Evolutionary conservation across 2,888 invertebrate genomes (phyloP).

Genomic region (Blera fallax): DNA sequence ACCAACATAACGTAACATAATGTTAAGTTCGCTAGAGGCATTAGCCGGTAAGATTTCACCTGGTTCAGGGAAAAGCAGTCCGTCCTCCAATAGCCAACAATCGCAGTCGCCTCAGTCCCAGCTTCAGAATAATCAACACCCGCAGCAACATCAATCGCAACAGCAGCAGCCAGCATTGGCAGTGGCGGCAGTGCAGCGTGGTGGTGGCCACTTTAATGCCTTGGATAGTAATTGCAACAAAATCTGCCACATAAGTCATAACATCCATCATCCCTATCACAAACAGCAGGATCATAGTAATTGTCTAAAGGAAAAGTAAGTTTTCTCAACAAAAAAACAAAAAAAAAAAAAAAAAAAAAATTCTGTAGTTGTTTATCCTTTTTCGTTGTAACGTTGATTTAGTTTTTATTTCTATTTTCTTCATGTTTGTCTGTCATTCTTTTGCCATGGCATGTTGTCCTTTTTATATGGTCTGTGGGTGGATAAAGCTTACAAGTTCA

Average conservation of each 20-base stretch:
- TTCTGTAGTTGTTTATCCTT: slow-evolving; percentile 28
- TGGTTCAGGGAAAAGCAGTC: slow-evolving; percentile 83
- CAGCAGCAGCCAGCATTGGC: slow-evolving; percentile 76
- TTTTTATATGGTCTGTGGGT: slow-evolving; percentile 5
- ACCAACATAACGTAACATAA: slow-evolving; percentile 81
- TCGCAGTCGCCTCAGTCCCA: slow-evolving; percentile 63
- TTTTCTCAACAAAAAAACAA: slow-evolving; percentile 56
- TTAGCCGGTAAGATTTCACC: slow-evolving; percentile 95
- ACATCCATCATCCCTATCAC: slow-evolving; percentile 78
- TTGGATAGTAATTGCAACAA: slow-evolving; percentile 77
- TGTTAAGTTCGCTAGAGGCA: slow-evolving; percentile 94
- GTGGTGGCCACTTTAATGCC: slow-evolving; percentile 73
- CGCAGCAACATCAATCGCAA: slow-evolving; percentile 72
- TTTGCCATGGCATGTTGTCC: slow-evolving; percentile 30
- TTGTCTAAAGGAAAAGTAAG: slow-evolving; percentile 81
- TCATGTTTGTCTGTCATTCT: slow-evolving; percentile 33
- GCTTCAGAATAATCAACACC: slow-evolving; percentile 69
- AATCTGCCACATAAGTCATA: slow-evolving; percentile 78
- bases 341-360: slow-evolving; percentile 4
- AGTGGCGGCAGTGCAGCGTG: slow-evolving; percentile 76
- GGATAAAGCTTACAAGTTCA: slow-evolving; percentile 45
- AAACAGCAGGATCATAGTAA: slow-evolving; percentile 78
- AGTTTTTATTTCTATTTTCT: slow-evolving; percentile 24
- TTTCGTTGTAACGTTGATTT: slow-evolving; percentile 17
- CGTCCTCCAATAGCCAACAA: slow-evolving; percentile 75